A percentile compares a stretch with the other conserved stretches of the same genome.
Evolutionary conservation across 2,888 invertebrate genomes (phyloP).

Genomic region (Meiosimyza platycephala): DNA sequence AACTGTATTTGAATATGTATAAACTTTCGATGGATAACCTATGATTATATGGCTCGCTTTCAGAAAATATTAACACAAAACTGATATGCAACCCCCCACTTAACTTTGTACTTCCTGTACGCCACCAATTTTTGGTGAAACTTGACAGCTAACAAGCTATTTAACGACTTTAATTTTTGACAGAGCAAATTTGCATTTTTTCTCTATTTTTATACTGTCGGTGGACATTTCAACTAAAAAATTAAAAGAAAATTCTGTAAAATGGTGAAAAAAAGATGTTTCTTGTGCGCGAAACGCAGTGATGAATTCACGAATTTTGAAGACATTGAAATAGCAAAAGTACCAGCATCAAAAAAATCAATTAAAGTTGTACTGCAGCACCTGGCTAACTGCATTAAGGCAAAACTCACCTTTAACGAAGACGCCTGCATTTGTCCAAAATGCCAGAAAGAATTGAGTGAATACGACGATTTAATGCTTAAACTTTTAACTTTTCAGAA

Average conservation of each 20-base stretch:
- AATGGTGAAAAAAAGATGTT: constrained; percentile 54
- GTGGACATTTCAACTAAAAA: constrained; percentile 31
- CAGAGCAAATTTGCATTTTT: neutral
- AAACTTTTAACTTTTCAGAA: constrained; percentile 59
- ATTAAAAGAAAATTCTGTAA: constrained; percentile 15
- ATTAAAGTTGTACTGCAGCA: constrained; percentile 58
- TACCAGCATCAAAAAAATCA: constrained; percentile 58
- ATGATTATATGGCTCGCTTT: too few species aligned
- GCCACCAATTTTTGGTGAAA: too few species aligned
- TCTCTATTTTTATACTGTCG: constrained; percentile 39
- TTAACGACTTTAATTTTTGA: too few species aligned
- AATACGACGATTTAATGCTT: constrained; percentile 61
- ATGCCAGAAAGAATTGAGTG: constrained; percentile 56
- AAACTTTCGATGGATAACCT: too few species aligned
- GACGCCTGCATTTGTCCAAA: constrained; percentile 53
- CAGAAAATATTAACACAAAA: too few species aligned
- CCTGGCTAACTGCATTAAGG: constrained; percentile 60
- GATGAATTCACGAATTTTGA: constrained; percentile 43
- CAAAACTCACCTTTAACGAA: constrained; percentile 51
- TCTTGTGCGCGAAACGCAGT: constrained; percentile 57
- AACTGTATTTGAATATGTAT: too few species aligned
- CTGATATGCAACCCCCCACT: too few species aligned
- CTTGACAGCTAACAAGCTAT: too few species aligned
- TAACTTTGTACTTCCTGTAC: too few species aligned
- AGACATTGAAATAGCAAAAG: constrained; percentile 50